Evolutionary conservation across 1,140 invertebrate species (phyloP).

Genomic region (Drosophila dunni): DNA sequence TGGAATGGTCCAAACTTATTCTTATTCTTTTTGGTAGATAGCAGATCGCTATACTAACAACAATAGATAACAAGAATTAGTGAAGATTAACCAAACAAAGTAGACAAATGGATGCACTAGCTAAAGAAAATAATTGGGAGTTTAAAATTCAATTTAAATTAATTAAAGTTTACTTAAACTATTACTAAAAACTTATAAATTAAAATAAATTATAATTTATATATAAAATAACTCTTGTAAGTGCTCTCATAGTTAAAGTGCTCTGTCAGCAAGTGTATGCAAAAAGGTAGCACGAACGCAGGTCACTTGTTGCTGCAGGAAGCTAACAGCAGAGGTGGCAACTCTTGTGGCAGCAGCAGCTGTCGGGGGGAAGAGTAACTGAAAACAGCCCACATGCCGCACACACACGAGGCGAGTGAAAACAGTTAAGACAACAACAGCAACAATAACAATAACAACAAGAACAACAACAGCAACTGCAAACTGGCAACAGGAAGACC

Average conservation of each 20-base stretch:
- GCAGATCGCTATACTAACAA: slow-evolving; percentile 74
- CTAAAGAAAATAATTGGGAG: not conserved
- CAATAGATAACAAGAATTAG: slow-evolving; percentile 77
- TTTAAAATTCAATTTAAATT: not conserved
- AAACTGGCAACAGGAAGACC: slow-evolving; percentile 79
- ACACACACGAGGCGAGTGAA: slow-evolving; percentile 67
- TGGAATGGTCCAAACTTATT: slow-evolving; percentile 53
- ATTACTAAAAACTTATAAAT: no score
- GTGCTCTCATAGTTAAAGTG: slow-evolving; percentile 4
- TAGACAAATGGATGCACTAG: slow-evolving; percentile 31
- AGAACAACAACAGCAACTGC: slow-evolving; percentile 57
- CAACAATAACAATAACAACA: slow-evolving; percentile 36
- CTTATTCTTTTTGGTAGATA: slow-evolving; percentile 63
- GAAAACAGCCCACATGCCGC: slow-evolving; percentile 69
- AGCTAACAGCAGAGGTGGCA: slow-evolving; percentile 27
- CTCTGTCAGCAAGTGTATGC: slow-evolving; percentile 45
- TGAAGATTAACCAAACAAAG: not conserved
- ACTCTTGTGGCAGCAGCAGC: slow-evolving; percentile 39
- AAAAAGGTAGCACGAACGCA: slow-evolving; percentile 62
- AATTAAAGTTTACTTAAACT: no score
- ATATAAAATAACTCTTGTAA: no score
- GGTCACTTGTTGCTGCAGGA: slow-evolving; percentile 73
- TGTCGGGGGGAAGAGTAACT: slow-evolving; percentile 55
- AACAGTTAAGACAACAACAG: slow-evolving; percentile 76
- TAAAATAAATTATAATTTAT: no score